Evolutionary conservation across 2,888 invertebrate genomes (phyloP).

Genomic region (Pseudoips prasinana): DNA sequence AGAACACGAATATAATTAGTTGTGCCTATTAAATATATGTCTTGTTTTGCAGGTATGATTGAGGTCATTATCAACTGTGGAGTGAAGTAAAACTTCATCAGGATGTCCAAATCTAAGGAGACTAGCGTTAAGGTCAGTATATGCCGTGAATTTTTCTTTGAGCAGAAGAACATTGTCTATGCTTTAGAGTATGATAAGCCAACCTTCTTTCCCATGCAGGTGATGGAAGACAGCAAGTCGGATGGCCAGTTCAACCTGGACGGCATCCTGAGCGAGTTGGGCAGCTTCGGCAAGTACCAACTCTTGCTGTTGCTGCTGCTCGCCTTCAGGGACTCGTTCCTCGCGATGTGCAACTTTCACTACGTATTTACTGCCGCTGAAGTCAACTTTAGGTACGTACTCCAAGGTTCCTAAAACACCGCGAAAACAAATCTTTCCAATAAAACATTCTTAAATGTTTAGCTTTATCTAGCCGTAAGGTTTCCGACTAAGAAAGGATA

Average conservation of each 20-base stretch:
- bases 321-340: constrained; percentile 80
- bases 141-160: no score
- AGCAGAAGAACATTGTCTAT: no score
- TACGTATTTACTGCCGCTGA: constrained; percentile 82
- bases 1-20: no score
- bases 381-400: constrained; percentile 72
- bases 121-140: constrained; percentile 24
- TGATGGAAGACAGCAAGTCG: constrained; percentile 36
- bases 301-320: constrained; percentile 75
- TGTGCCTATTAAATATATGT: no score
- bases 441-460: no score
- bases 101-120: constrained; percentile 23
- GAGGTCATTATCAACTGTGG: constrained; percentile 1
- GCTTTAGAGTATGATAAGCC: no score
- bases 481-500: no score
- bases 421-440: no score
- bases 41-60: constrained; percentile 19
- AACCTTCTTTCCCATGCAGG: constrained; percentile 28
- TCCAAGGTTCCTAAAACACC: no score
- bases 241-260: constrained; percentile 73
- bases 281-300: constrained; percentile 83
- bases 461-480: no score
- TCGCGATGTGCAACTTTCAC: constrained; percentile 74
- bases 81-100: constrained; percentile 9
- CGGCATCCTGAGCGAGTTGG: constrained; percentile 73